These are phyloP conservation scores for Rhyacichthys aspro DNA, from an alignment of 2,797 vertebrate species.

Conservation along the genomic window DNA sequence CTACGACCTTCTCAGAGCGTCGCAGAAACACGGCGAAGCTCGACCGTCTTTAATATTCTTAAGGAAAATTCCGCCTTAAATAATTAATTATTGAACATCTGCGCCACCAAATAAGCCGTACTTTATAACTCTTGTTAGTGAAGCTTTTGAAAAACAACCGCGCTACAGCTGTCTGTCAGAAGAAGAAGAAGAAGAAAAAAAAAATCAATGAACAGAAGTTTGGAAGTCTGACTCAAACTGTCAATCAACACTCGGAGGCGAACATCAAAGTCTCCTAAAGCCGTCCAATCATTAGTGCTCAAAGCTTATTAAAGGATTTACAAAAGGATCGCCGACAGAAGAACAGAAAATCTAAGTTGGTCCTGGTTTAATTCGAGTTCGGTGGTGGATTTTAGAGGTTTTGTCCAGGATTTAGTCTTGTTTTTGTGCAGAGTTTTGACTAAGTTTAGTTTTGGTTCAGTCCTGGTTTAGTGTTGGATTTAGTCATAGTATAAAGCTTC, in stretches of 20 bases:
- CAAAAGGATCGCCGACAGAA: not conserved
- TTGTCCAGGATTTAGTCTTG: not conserved
- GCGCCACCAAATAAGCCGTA: not conserved
- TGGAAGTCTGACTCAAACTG: not conserved
- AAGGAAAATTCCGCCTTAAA: slow-evolving; percentile 5
- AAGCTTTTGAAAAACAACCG: slow-evolving; percentile 5
- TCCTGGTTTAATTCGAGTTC: not conserved
- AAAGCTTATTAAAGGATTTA: slow-evolving; percentile 13
- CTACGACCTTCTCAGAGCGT: not conserved
- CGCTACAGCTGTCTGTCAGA: slow-evolving; percentile 10
- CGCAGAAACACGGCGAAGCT: not conserved
- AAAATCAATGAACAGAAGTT: slow-evolving; percentile 18
- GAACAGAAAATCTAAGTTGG: not conserved
- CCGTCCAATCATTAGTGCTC: slow-evolving; percentile 8
- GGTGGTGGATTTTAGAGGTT: not conserved
- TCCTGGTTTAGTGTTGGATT: no score
- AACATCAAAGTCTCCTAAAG: slow-evolving; percentile 8
- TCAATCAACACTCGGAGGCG: not conserved
- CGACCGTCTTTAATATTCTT: slow-evolving; percentile 1
- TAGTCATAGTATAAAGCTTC: no score
- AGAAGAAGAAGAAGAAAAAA: not conserved
- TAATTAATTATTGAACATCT: slow-evolving; percentile 15
- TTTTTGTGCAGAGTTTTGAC: no score
- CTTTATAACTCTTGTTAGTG: slow-evolving; percentile 8
- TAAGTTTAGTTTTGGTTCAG: no score